These are phyloP conservation scores for Malurus elegans DNA, from an alignment of 2,113 vertebrate species.

Conservation along the genomic window DNA sequence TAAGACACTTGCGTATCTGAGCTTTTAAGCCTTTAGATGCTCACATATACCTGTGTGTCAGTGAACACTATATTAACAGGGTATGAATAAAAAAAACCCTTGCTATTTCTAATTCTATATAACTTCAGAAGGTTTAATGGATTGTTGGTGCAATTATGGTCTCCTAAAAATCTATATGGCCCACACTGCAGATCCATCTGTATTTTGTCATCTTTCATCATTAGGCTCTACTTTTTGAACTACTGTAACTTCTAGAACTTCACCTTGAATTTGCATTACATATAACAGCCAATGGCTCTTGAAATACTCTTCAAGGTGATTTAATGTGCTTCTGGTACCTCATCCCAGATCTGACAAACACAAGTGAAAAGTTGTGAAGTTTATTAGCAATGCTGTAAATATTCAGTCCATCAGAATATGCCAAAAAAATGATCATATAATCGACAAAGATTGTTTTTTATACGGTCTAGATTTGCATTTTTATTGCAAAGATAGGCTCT, in stretches of 20 bases:
- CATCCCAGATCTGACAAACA: not conserved
- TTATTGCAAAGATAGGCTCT: not conserved
- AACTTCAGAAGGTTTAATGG: not conserved
- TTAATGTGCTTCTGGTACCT: not conserved
- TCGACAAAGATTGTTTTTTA: not conserved
- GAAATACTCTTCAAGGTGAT: conserved; percentile 10
- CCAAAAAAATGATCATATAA: not conserved
- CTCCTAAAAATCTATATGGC: not conserved
- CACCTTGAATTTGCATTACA: not conserved
- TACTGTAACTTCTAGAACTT: not conserved
- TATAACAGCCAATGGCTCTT: not conserved
- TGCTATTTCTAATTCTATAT: not conserved
- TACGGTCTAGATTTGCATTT: not conserved
- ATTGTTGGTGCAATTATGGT: not conserved
- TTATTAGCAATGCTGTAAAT: not conserved
- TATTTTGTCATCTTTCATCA: not conserved
- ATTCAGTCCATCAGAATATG: not conserved
- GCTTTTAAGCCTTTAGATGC: not conserved
- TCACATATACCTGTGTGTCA: not conserved
- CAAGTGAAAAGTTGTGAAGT: not conserved
- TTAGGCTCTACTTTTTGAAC: not conserved
- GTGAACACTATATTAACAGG: not conserved
- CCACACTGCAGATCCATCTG: not conserved
- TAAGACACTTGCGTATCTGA: not conserved
- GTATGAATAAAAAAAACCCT: not conserved